These are phyloP conservation scores for Ammodramus savannarum DNA, from an alignment of 2,113 vertebrate species.

Conservation along the genomic window DNA sequence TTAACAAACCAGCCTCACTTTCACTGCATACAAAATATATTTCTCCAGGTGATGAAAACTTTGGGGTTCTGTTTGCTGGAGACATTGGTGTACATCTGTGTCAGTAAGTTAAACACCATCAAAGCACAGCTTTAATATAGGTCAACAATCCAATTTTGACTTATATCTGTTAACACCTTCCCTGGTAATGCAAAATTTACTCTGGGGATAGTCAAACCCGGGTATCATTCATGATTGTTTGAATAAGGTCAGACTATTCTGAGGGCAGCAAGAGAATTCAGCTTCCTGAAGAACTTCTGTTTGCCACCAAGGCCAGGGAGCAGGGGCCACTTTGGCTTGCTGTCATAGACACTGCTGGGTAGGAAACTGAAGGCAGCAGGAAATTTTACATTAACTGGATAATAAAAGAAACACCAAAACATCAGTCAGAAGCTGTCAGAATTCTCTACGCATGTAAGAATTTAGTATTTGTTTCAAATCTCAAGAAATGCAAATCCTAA, in stretches of 20 bases:
- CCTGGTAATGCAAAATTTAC: not conserved
- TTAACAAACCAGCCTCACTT: not conserved
- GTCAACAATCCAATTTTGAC: not conserved
- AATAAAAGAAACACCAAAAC: not conserved
- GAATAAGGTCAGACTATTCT: not conserved
- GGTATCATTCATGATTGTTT: not conserved
- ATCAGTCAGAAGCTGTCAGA: not conserved
- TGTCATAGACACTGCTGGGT: not conserved
- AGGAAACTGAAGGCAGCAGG: not conserved
- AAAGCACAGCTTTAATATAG: not conserved
- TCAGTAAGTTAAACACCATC: not conserved
- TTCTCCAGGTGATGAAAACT: not conserved
- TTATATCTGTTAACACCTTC: not conserved
- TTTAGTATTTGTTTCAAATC: not conserved
- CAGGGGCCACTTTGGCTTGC: not conserved
- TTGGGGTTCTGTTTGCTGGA: not conserved
- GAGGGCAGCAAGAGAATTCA: not conserved
- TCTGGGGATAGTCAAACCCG: fast-evolving
- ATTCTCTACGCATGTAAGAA: not conserved
- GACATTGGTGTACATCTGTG: not conserved
- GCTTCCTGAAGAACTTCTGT: not conserved
- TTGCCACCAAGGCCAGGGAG: not conserved
- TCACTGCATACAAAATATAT: not conserved
- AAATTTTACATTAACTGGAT: not conserved
- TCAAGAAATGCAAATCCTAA: not conserved